phyloP scores from a whole-genome alignment of 2,888 invertebrate species.

The Phanerotoma sp. region DNA sequence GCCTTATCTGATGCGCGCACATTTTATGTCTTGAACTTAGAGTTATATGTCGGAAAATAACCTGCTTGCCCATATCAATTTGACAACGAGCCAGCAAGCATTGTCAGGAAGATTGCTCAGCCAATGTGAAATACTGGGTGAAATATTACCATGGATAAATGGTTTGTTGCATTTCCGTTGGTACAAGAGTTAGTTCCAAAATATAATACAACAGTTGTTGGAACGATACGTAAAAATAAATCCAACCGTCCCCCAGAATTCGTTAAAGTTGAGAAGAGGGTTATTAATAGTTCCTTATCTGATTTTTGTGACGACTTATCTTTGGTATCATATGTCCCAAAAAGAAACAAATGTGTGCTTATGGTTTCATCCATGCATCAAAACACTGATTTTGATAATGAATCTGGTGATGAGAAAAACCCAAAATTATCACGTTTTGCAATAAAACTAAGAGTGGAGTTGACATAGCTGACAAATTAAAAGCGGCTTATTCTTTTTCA shows the following conservation, averaged over 20 bases:
- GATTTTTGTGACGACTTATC: constrained; percentile 11
- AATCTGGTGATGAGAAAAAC: constrained; percentile 20
- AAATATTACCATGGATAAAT: constrained; percentile 42
- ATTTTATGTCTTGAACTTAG: constrained; percentile 37
- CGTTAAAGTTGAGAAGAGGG: neutral
- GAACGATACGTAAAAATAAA: constrained; percentile 35
- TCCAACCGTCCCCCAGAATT: constrained; percentile 30
- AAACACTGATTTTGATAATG: constrained; percentile 14
- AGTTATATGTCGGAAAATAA: constrained; percentile 42
- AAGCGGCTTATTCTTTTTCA: constrained; percentile 20
- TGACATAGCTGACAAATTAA: constrained; percentile 22
- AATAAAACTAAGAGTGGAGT: constrained; percentile 23
- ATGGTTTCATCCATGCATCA: constrained; percentile 31
- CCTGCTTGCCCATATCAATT: constrained; percentile 39
- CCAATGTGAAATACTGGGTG: constrained; percentile 38
- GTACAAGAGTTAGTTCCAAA: constrained; percentile 32
- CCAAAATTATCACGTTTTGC: constrained; percentile 19
- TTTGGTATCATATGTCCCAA: constrained; percentile 38
- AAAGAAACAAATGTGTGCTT: constrained; percentile 36
- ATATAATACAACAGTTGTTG: constrained; percentile 31
- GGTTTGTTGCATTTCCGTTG: constrained; percentile 41
- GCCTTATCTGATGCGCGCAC: constrained; percentile 22
- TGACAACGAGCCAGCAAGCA: constrained; percentile 37
- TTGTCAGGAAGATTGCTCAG: constrained; percentile 33
- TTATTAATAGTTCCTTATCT: neutral